Evolutionary conservation across 2,888 invertebrate species (phyloP).

Genomic region (Drosophila kuntzei): DNA sequence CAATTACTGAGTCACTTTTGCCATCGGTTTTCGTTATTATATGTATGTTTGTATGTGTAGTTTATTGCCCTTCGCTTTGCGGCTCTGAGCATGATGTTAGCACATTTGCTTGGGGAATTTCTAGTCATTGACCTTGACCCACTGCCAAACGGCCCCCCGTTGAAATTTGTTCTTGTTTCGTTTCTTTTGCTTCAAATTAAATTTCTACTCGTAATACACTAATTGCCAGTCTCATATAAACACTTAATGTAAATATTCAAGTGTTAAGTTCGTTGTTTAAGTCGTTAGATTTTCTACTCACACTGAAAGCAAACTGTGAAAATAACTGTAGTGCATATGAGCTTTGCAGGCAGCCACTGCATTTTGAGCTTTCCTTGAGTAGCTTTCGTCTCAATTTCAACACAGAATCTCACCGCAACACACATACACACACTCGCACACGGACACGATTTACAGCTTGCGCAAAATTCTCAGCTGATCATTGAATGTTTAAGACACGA

Average conservation of each 20-base stretch:
- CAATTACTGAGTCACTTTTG: constrained; percentile 78
- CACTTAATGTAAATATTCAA: background rate
- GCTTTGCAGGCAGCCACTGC: constrained; percentile 23
- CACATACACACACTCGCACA: constrained; percentile 6
- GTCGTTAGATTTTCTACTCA: constrained; percentile 64
- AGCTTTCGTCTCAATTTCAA: background rate
- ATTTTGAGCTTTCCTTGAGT: constrained; percentile 36
- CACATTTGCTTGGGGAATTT: constrained; percentile 70
- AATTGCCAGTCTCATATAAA: background rate
- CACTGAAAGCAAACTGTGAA: constrained; percentile 43
- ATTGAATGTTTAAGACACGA: constrained; percentile 29
- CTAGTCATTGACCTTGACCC: constrained; percentile 72
- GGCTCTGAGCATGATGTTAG: constrained; percentile 55
- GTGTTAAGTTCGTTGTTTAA: constrained; percentile 58
- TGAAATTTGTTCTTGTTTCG: constrained; percentile 51
- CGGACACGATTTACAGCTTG: constrained; percentile 2
- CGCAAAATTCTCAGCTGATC: constrained; percentile 37
- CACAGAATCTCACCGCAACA: constrained; percentile 4
- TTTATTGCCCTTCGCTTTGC: constrained; percentile 77
- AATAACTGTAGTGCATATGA: constrained; percentile 25
- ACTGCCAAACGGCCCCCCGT: constrained; percentile 35
- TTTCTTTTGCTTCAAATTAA: constrained; percentile 49
- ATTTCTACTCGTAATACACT: background rate
- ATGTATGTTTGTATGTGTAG: constrained; percentile 37
- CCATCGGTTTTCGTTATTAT: constrained; percentile 42